phyloP scores from a whole-genome alignment of 2,797 vertebrate genomes.

The Lycodopsis pacificus region DNA sequence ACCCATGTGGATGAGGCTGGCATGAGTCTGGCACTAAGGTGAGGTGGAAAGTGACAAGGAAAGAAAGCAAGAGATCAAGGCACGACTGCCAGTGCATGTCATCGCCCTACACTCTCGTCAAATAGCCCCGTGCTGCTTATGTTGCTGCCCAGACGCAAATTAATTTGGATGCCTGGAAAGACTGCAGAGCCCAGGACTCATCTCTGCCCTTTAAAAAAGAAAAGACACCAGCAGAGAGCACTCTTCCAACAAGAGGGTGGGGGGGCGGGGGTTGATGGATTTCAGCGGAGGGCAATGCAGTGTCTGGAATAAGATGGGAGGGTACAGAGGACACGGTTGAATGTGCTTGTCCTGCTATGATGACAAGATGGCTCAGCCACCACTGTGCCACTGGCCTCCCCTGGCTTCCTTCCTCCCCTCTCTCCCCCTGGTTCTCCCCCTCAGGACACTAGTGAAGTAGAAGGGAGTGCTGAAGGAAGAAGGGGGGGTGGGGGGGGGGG shows the following conservation, averaged over 20 bases:
- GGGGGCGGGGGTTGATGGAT: conserved; percentile 72
- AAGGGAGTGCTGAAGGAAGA: conserved; percentile 47
- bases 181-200: conserved; percentile 74
- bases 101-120: conserved; percentile 80
- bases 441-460: conserved; percentile 72
- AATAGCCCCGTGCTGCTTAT: conserved; percentile 77
- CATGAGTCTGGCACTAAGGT: conserved; percentile 70
- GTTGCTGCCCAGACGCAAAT: conserved; percentile 82
- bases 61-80: conserved; percentile 81
- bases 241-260: conserved; percentile 66
- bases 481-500: conserved; percentile 21
- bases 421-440: conserved; percentile 58
- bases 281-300: conserved; percentile 74
- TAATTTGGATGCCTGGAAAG: conserved; percentile 83
- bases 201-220: conserved; percentile 80
- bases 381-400: conserved; percentile 72
- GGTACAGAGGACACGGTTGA: conserved; percentile 81
- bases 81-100: conserved; percentile 81
- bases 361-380: conserved; percentile 84
- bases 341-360: conserved; percentile 86
- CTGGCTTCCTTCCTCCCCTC: conserved; percentile 46
- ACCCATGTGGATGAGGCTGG: conserved; percentile 70
- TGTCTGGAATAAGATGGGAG: conserved; percentile 83
- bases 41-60: conserved; percentile 73
- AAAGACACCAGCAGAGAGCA: conserved; percentile 79